A percentile compares a stretch with the other conserved stretches of the same genome.
Conservation (phyloP, 2,888 invertebrate species). For the Oegoconia quadripuncta region DNA sequence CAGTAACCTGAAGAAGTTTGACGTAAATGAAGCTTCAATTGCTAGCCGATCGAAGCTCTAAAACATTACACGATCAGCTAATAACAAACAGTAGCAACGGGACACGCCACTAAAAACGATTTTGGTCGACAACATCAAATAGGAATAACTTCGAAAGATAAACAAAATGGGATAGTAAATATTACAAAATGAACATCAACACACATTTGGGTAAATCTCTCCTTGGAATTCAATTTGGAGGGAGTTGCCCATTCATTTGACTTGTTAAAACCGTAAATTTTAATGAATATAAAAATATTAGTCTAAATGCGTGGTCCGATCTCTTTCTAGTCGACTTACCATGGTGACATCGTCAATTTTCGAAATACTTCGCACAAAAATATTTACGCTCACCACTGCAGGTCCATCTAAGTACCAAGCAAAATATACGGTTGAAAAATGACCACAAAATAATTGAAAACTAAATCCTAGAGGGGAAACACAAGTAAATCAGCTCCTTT, state of each 20-base stretch:
- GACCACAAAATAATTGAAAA: constrained; percentile 44
- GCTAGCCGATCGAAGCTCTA: no score
- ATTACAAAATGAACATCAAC: constrained; percentile 37
- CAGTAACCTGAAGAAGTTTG: no score
- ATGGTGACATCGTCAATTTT: constrained; percentile 99
- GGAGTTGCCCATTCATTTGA: constrained; percentile 77
- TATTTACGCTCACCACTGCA: constrained; percentile 97
- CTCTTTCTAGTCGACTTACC: constrained; percentile 89
- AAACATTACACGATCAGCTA: no score
- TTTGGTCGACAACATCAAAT: constrained; percentile 77
- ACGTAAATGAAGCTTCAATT: no score
- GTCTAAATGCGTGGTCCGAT: constrained; percentile 48
- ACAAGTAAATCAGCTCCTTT: constrained; percentile 26
- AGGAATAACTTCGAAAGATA: constrained; percentile 40
- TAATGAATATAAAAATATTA: constrained; percentile 52
- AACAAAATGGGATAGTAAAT: constrained; percentile 27
- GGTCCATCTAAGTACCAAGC: constrained; percentile 89
- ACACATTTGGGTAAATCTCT: constrained; percentile 63
- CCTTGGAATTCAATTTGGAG: constrained; percentile 48
- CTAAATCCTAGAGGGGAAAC: constrained; percentile 52
- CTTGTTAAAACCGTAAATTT: constrained; percentile 57
- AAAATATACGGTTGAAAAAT: constrained; percentile 62
- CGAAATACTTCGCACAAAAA: constrained; percentile 99
- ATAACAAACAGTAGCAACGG: no score
- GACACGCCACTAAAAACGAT: no score